Evolutionary conservation across 2,113 vertebrate genomes (phyloP).

Genomic region (Hylia prasina): DNA sequence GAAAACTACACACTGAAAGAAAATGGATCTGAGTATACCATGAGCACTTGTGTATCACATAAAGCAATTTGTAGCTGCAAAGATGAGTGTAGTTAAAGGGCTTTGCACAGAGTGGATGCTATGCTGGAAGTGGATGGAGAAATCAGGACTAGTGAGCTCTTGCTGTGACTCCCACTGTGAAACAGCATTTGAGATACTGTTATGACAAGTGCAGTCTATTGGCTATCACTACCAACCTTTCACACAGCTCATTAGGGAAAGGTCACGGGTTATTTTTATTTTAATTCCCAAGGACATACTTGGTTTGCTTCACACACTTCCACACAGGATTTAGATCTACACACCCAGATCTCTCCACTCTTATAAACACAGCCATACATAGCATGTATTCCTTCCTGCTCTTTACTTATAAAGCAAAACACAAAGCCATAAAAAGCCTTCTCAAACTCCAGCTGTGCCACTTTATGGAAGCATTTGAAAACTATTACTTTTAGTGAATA

Average conservation of each 20-base stretch:
- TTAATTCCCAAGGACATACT: conserved; percentile 11
- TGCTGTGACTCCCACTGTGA: conserved; percentile 34
- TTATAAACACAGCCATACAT: not conserved
- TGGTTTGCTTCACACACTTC: conserved; percentile 23
- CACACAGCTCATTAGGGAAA: conserved; percentile 49
- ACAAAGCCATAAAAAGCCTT: conserved; percentile 35
- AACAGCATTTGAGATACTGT: not conserved
- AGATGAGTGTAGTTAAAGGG: not conserved
- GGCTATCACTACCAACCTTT: conserved; percentile 40
- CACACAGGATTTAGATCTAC: not conserved
- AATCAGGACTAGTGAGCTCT: conserved; percentile 3
- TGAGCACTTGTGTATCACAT: not conserved
- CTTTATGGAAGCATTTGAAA: conserved; percentile 47
- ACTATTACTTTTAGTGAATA: conserved; percentile 21
- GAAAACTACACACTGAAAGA: not conserved
- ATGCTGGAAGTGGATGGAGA: not conserved
- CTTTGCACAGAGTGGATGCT: not conserved
- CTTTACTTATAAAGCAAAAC: conserved; percentile 14
- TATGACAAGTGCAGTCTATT: conserved; percentile 24
- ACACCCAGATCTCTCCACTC: not conserved
- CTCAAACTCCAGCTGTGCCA: conserved; percentile 34
- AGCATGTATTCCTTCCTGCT: not conserved
- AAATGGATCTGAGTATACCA: not conserved
- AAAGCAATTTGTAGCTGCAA: not conserved
- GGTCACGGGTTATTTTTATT: conserved; percentile 36